Conservation (phyloP, 1,140 invertebrate genomes). For the Xylocopa sonorina region DNA sequence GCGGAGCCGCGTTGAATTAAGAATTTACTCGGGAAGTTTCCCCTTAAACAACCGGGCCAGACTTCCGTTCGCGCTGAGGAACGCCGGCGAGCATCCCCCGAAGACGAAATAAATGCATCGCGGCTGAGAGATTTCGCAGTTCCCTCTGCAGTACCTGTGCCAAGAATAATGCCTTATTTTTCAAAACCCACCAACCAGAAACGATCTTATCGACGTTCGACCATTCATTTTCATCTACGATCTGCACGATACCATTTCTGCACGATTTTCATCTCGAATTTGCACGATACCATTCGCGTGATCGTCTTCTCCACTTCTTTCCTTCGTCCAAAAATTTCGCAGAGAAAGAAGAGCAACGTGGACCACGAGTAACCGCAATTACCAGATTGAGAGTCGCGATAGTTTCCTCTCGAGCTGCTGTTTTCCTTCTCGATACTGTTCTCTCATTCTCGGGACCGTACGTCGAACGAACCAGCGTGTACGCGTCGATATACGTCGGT, state of each 20-base stretch:
- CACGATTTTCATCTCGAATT: too few relatives aligned
- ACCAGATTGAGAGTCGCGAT: constrained; percentile 27
- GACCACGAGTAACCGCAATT: constrained; percentile 28
- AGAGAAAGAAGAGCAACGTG: neutral
- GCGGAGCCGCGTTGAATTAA: constrained; percentile 15
- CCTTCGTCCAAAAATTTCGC: neutral
- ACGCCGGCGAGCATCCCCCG: neutral
- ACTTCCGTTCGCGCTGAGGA: neutral
- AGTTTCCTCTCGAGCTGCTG: neutral
- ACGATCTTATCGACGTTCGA: too few relatives aligned
- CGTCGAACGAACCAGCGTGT: neutral
- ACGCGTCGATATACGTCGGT: constrained; percentile 3
- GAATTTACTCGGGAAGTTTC: constrained; percentile 8
- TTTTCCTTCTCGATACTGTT: too few relatives aligned
- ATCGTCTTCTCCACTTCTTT: neutral
- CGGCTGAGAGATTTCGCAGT: too few relatives aligned
- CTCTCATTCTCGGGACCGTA: too few relatives aligned
- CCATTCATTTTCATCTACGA: too few relatives aligned
- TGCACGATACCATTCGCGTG: too few relatives aligned
- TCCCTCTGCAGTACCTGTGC: too few relatives aligned
- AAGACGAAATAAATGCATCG: constrained; percentile 3
- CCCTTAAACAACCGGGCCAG: neutral
- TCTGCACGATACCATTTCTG: too few relatives aligned
- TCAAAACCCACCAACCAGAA: too few relatives aligned
- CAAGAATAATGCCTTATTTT: too few relatives aligned